These are phyloP conservation scores for Kuschelorhynchus macadamiae DNA, from an alignment of 2,888 invertebrate genomes.

Conservation along the genomic window DNA sequence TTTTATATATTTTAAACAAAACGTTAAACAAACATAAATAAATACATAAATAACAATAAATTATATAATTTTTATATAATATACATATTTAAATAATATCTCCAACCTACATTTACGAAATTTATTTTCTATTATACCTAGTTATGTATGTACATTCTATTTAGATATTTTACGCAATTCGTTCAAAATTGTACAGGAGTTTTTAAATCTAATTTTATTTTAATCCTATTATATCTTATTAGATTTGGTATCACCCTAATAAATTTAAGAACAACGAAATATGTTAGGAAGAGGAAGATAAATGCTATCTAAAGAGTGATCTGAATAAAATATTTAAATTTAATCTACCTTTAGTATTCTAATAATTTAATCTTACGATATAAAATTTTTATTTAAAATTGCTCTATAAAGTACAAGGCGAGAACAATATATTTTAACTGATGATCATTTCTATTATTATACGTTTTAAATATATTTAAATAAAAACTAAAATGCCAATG, in stretches of 20 bases:
- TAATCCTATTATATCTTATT: conserved; percentile 5
- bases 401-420: no score
- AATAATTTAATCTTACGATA: no score
- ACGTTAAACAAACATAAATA: conserved; percentile 9
- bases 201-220: conserved; percentile 24
- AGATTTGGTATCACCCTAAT: background rate
- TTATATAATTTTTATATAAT: conserved; percentile 3
- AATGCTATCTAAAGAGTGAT: background rate
- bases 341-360: no score
- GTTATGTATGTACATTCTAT: conserved; percentile 34
- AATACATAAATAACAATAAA: conserved; percentile 7
- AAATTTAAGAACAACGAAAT: background rate
- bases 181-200: conserved; percentile 43
- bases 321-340: no score
- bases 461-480: no score
- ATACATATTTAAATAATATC: conserved; percentile 6
- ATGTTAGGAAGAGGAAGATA: background rate
- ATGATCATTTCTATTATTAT: no score
- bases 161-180: conserved; percentile 47
- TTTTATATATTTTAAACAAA: conserved; percentile 13
- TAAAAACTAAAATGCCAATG: no score
- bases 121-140: conserved; percentile 13
- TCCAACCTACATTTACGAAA: conserved; percentile 1
- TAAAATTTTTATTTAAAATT: no score
- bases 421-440: no score